A percentile compares a stretch with the other conserved stretches of the same genome.
phyloP scores from a whole-genome alignment of 1,140 invertebrate genomes.

The Ips typographus region DNA sequence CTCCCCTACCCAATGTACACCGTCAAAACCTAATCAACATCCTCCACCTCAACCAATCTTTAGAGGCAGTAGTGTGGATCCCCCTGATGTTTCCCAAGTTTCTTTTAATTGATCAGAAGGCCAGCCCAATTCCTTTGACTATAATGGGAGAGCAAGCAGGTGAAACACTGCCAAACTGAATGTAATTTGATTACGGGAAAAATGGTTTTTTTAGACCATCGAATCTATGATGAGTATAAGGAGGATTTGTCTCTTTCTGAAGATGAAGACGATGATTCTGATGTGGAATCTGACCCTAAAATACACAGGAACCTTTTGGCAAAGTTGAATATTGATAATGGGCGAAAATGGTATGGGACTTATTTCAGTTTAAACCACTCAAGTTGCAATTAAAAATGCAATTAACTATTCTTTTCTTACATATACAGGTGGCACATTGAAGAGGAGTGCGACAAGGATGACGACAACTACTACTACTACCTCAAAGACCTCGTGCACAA shows the following conservation, averaged over 20 bases:
- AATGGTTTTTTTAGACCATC: too few relatives aligned
- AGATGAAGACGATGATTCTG: constrained; percentile 6
- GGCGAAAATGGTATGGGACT: neutral
- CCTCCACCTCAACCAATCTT: neutral
- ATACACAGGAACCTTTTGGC: neutral
- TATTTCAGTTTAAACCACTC: neutral
- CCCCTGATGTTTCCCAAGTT: constrained; percentile 20
- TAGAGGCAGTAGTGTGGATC: constrained; percentile 7
- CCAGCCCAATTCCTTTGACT: neutral
- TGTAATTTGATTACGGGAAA: too few relatives aligned
- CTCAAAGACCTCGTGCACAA: constrained; percentile 25
- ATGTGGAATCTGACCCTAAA: neutral
- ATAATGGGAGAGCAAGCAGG: constrained; percentile 12
- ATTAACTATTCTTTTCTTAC: neutral
- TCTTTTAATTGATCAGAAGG: constrained; percentile 12
- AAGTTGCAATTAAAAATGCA: neutral
- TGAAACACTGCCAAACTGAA: too few relatives aligned
- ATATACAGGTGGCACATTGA: constrained; percentile 19
- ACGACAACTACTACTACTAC: constrained; percentile 28
- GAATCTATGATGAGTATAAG: neutral
- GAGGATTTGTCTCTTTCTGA: neutral
- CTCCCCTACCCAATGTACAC: constrained; percentile 1
- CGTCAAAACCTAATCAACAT: constrained; percentile 12
- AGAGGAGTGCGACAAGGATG: constrained; percentile 14
- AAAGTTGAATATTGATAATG: neutral